Base-by-base conservation (phyloP, 2,797 vertebrate species). In the Molossus molossus region DNA sequence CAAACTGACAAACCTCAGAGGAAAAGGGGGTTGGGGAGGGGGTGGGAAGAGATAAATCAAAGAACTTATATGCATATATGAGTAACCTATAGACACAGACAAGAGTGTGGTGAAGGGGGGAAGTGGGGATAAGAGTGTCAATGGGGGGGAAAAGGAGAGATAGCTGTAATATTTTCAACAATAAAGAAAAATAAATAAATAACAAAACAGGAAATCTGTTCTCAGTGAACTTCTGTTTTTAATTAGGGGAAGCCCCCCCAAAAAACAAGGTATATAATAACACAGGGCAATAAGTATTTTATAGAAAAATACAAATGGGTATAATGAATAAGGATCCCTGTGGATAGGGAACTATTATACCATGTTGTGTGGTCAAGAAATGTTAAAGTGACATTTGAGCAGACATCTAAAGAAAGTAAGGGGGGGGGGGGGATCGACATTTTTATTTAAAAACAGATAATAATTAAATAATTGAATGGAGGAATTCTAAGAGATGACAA, bases 401-500 rank as follows among this genome's bases (percentile, higher is more conserved):
- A 76, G 12, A 91, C 69, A 64, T 48, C 40, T 80, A 70, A 64
- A 87, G 13, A 90, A 76, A 93, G 18, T 23, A 62, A 89, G 6
- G 2, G 6, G 33, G 6, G 2, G 6, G 33, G 1, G 11, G 45
- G 40, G 40, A 6, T 4, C 6, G 60, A 2, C 29, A 23, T 80
- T 94, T 94, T 88, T 62, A 90, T 40, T 91, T 37, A 89, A 33
- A 64, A 37, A 8, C 15, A 3, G 33, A 33, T 80, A 50, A 37
- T 69, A 55, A 67, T 86, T n/a, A 55, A 45, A 37, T 37, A 72
- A 67, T 48, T 76, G 50, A 69, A 57, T 58, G 18, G 23, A 76
- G 6, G 21, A 13, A 5, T 65, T 94, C 21, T 81, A 83, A 94
- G n/a, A 89, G 7, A 73, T 75, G 50, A 83, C n/a, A 79, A 75